Conservation (phyloP, 30 jellyfish, hydroid and myxozoan genomes). For the Aurelia coerulea region DNA sequence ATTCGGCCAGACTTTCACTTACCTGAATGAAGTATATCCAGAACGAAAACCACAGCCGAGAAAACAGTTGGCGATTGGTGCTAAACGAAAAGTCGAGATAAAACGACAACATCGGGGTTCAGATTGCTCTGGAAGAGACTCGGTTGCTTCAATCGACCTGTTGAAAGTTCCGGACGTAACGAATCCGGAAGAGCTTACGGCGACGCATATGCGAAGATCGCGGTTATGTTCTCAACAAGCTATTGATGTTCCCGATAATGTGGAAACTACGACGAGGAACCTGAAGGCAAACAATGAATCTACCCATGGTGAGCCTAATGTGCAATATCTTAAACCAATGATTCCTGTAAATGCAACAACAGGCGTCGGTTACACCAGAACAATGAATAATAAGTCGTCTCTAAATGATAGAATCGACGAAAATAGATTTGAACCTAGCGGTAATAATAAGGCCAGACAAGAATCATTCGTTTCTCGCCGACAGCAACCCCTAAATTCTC, state of each 20-base stretch:
- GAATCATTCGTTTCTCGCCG: conserved; percentile 3
- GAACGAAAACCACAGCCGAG: conserved; percentile 34
- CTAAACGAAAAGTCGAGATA: conserved; percentile 46
- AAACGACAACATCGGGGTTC: conserved; percentile 27
- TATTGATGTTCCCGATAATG: conserved; percentile 31
- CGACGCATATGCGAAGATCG: conserved; percentile 7
- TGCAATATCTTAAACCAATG: neutral
- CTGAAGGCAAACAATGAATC: conserved; percentile 8
- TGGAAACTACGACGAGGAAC: neutral
- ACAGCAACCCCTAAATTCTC: conserved; percentile 2
- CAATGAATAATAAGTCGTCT: too few species aligned
- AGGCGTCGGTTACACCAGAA: too few species aligned
- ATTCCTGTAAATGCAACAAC: too few species aligned
- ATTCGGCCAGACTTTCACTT: conserved; percentile 50
- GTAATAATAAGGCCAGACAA: neutral
- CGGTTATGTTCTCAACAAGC: conserved; percentile 36
- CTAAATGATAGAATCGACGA: neutral
- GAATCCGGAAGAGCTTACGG: neutral
- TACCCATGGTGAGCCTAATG: neutral
- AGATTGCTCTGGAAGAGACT: conserved; percentile 24
- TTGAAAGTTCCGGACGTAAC: conserved; percentile 24
- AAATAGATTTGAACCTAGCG: neutral
- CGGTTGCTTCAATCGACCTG: conserved; percentile 23
- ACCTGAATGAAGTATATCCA: conserved; percentile 25
- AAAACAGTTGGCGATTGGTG: conserved; percentile 39